Conservation (phyloP, 2,797 vertebrate species). For the Pseudomugil gertrudae region DNA sequence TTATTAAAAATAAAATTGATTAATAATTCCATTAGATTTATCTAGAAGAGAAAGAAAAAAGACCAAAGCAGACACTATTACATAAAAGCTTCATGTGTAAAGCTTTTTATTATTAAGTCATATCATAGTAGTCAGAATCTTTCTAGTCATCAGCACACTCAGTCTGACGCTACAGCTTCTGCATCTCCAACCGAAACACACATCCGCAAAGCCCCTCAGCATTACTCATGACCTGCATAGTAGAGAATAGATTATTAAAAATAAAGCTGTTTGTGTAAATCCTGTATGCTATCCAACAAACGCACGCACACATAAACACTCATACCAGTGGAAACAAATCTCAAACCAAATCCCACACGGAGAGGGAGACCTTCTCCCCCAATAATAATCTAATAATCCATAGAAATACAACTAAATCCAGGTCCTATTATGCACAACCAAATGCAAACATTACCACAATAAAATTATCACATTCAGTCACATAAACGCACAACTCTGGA, state of each 20-base stretch:
- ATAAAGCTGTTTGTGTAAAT: slow-evolving; percentile 5
- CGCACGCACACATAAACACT: slow-evolving; percentile 19
- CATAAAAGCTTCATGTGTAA: not conserved
- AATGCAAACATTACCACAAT: slow-evolving; percentile 30
- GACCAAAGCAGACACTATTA: not conserved
- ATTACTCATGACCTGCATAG: slow-evolving; percentile 7
- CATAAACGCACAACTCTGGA: not conserved
- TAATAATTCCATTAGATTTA: not conserved
- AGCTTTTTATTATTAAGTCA: not conserved
- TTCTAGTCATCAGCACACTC: slow-evolving; percentile 5
- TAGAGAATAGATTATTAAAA: slow-evolving; percentile 12
- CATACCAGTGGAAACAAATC: slow-evolving; percentile 30
- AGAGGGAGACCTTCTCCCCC: slow-evolving; percentile 39
- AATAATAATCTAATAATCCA: slow-evolving; percentile 56
- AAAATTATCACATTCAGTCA: slow-evolving; percentile 11
- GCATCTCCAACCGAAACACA: not conserved
- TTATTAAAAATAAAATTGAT: not conserved
- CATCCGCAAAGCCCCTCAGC: too few species aligned
- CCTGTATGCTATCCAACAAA: slow-evolving; percentile 15
- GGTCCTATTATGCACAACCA: slow-evolving; percentile 38
- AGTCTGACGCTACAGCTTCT: not conserved
- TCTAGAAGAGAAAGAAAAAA: not conserved
- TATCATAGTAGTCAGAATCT: not conserved
- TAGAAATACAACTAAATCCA: slow-evolving; percentile 71
- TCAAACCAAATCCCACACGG: slow-evolving; percentile 52